Evolutionary conservation across 37 sponge, comb jelly and placozoan species (phyloP), one percentile per base, ranked within the genome.

Genomic region (Diacarnus erythraeanus): DNA sequence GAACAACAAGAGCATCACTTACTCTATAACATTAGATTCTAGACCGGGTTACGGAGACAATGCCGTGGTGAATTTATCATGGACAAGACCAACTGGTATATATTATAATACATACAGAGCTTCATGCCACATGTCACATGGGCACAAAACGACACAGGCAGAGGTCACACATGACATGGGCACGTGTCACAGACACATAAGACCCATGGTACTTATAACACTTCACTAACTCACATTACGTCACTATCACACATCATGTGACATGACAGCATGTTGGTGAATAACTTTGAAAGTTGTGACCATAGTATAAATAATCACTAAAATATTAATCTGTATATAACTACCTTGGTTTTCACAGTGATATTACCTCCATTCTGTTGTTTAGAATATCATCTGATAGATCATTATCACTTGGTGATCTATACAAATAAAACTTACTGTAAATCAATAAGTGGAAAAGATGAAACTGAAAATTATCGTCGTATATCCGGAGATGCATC

Each of bases 1-100:
- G 8, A 38, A 2, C 10, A 12, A 29, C 43, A 40, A 42, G 42
- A 71, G 12, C 42, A 22, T 58, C 26, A 26, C 2, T 18, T 72
- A 42, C 33, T 2, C 42, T 38, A 40, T 59, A 37, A 31, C 8
- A 23, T 3, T 10, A 20, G 83, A 82, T 35, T 0, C n/a, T 21
- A 61, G 83, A 44, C 30, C 26, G 29, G 63, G 43, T 42, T 82
- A 34, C 64, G 37, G 1, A 1, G n/a, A 41, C 2, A 30, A 73
- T 38, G 75, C 67, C 27, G 57, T 64, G 25, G 51, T 74, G 21
- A 74, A 82, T 30, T 43, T 82, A 20, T 59, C 57, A 17, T 82
- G 83, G 83, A 4, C 18, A 0, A 35, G 34, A 60, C 81, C 81
- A 41, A 0, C 17, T 42, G 81, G 81, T 72, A 33, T 17, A 30